phyloP scores from a whole-genome alignment of 2,888 invertebrate genomes.

The Agrilus biguttatus region DNA sequence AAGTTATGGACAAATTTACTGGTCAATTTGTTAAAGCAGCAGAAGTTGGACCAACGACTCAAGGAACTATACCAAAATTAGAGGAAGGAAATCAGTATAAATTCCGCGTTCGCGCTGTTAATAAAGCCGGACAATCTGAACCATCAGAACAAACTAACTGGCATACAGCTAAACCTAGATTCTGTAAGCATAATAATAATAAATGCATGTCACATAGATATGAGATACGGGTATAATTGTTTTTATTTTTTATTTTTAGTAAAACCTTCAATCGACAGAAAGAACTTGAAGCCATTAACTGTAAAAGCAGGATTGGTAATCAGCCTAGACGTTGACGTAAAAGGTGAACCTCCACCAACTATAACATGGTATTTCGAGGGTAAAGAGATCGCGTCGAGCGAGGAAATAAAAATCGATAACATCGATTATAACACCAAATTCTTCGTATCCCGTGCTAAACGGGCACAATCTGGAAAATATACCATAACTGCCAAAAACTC shows the following conservation, averaged over 20 bases:
- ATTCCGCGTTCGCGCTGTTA: conserved; percentile 85
- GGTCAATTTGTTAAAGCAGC: conserved; percentile 73
- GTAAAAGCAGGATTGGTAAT: conserved; percentile 84
- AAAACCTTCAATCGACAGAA: conserved; percentile 87
- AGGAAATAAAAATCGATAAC: conserved; percentile 58
- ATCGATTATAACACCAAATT: conserved; percentile 86
- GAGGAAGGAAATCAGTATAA: conserved; percentile 94
- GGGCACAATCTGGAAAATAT: conserved; percentile 76
- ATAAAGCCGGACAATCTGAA: conserved; percentile 88
- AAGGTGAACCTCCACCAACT: conserved; percentile 87
- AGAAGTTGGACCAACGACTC: conserved; percentile 72
- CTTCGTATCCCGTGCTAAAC: conserved; percentile 67
- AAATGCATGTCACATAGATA: no score
- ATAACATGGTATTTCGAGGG: conserved; percentile 81
- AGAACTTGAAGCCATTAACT: conserved; percentile 67
- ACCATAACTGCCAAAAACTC: conserved; percentile 81
- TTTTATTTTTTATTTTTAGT: conserved; percentile 40
- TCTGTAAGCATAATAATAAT: conserved; percentile 44
- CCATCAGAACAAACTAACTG: conserved; percentile 85
- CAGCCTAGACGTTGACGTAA: conserved; percentile 73
- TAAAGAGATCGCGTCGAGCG: conserved; percentile 43
- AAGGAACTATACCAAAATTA: conserved; percentile 76
- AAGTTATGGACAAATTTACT: conserved; percentile 80
- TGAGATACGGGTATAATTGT: no score
- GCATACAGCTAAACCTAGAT: conserved; percentile 79